phyloP scores from a whole-genome alignment of 2,797 vertebrate species.

The Odontamblyopus rebecca region DNA sequence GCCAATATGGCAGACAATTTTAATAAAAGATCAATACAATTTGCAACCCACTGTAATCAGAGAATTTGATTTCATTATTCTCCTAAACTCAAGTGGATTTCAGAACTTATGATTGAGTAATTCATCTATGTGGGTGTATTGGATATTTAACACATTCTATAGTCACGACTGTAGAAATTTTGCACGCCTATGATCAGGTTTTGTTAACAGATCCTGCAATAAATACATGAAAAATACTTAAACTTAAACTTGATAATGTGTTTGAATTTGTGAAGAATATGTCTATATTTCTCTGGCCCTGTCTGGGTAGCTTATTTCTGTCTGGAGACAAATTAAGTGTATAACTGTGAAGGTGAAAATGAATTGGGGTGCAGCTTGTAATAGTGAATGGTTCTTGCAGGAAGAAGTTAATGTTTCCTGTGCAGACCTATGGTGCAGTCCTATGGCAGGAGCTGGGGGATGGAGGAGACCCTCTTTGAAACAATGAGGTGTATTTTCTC shows the following conservation, averaged over 20 bases:
- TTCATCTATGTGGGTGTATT: not conserved
- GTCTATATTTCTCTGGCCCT: not conserved
- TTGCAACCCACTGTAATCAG: no score
- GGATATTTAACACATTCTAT: not conserved
- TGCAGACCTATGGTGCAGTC: conserved; percentile 34
- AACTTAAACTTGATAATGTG: not conserved
- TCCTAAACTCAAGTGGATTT: no score
- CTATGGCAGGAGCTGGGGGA: conserved; percentile 34
- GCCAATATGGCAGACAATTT: no score
- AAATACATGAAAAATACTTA: not conserved
- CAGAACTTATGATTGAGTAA: no score
- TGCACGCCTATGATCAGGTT: no score
- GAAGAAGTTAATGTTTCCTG: conserved; percentile 75
- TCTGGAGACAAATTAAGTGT: not conserved
- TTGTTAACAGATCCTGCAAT: not conserved
- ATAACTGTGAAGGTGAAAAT: conserved; percentile 7
- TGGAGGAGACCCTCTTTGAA: conserved; percentile 18
- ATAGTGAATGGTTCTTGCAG: conserved; percentile 48
- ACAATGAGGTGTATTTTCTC: conserved; percentile 54
- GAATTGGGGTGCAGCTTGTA: conserved; percentile 32
- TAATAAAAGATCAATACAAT: no score
- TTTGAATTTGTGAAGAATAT: not conserved
- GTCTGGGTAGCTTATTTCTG: not conserved
- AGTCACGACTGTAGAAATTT: no score
- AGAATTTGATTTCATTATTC: no score